Percentiles rank a stretch among this genome's conserved stretches.
phyloP scores from a whole-genome alignment of 2,113 vertebrate genomes.

The Pheucticus melanocephalus region DNA sequence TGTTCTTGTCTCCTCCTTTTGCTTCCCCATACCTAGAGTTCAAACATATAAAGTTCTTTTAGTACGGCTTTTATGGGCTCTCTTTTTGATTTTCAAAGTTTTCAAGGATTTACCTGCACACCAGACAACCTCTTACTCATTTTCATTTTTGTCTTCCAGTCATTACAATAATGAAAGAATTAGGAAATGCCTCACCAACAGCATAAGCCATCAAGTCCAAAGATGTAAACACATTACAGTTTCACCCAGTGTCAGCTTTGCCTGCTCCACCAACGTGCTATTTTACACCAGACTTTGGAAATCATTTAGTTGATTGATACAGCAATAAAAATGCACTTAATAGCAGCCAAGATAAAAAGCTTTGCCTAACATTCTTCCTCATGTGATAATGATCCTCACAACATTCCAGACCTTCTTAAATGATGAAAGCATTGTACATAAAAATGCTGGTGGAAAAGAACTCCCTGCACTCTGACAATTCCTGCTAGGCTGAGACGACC shows the following conservation, averaged over 20 bases:
- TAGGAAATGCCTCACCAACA: slow-evolving; percentile 32
- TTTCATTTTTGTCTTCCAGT: slow-evolving; percentile 45
- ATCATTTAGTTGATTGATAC: slow-evolving; percentile 71
- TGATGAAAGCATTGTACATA: not conserved
- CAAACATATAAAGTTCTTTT: slow-evolving; percentile 27
- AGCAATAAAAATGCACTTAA: slow-evolving; percentile 70
- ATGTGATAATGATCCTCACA: slow-evolving; percentile 47
- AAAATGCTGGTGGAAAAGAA: slow-evolving; percentile 27
- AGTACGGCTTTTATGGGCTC: not conserved
- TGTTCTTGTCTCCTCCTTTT: not conserved
- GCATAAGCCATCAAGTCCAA: slow-evolving; percentile 11
- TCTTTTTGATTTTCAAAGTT: slow-evolving; percentile 12
- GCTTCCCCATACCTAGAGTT: not conserved
- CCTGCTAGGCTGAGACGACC: not conserved
- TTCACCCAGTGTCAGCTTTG: slow-evolving; percentile 46
- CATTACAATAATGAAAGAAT: slow-evolving; percentile 19
- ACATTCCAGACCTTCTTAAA: slow-evolving; percentile 29
- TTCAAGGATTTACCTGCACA: not conserved
- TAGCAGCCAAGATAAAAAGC: slow-evolving; percentile 66
- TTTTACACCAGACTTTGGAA: slow-evolving; percentile 64
- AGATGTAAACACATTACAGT: slow-evolving; percentile 60
- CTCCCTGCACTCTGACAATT: not conserved
- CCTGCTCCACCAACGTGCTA: slow-evolving; percentile 2
- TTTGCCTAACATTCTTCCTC: slow-evolving; percentile 44
- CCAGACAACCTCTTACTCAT: not conserved